phyloP scores from a whole-genome alignment of 2,113 vertebrate species.

The Hystrix brachyura region DNA sequence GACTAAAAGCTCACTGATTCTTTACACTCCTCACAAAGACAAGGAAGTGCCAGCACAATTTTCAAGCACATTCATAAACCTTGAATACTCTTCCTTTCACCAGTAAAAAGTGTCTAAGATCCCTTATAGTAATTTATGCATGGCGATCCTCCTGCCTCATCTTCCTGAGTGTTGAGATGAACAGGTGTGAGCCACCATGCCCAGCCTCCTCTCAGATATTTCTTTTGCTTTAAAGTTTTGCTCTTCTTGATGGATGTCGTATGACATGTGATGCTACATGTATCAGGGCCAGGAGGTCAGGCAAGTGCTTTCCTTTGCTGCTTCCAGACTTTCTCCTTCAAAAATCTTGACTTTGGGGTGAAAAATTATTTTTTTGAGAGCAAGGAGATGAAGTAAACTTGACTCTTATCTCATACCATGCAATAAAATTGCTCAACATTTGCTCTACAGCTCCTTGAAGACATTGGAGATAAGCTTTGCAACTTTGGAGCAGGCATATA shows the following conservation, averaged over 20 bases:
- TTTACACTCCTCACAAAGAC: neutral
- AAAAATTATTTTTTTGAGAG: neutral
- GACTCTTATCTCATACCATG: neutral
- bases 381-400: neutral
- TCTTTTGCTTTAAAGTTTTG: neutral
- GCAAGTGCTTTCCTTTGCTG: neutral
- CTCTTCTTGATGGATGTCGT: neutral
- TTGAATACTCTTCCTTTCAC: neutral
- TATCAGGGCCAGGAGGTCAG: neutral
- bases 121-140: neutral
- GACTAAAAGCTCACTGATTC: neutral
- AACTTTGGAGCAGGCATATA: neutral
- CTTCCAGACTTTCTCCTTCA: neutral
- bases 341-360: neutral
- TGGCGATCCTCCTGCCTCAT: neutral
- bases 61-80: neutral
- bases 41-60: neutral
- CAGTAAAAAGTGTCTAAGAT: neutral
- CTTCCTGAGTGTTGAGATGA: neutral
- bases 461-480: constrained; percentile 21
- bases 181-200: neutral
- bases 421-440: neutral
- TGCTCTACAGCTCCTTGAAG: neutral
- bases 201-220: neutral
- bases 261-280: no score